Evolutionary conservation across 2,888 invertebrate genomes (phyloP).

Genomic region (Mechanitis messenoides): DNA sequence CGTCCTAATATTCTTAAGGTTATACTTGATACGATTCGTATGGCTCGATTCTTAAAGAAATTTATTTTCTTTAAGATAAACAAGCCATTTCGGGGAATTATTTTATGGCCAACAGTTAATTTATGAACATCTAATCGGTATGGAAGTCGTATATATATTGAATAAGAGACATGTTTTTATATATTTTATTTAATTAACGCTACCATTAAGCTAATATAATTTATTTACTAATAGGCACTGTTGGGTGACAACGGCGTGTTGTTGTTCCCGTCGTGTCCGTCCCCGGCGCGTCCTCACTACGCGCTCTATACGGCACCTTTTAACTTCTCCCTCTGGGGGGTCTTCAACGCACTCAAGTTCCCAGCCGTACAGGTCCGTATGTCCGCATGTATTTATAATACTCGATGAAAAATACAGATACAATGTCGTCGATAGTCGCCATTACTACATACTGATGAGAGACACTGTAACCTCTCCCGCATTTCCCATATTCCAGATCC

Average conservation of each 20-base stretch:
- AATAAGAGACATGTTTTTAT: not conserved
- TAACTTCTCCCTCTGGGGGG: slow-evolving; percentile 86
- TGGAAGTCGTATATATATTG: too few species aligned
- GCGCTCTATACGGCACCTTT: slow-evolving; percentile 66
- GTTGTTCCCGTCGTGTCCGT: slow-evolving; percentile 88
- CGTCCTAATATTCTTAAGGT: not conserved
- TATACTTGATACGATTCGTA: too few species aligned
- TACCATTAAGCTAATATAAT: not conserved
- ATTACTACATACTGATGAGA: too few species aligned
- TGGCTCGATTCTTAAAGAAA: too few species aligned
- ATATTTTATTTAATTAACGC: not conserved
- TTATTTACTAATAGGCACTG: slow-evolving; percentile 64
- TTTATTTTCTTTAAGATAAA: too few species aligned
- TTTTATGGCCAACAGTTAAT: too few species aligned
- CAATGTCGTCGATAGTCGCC: too few species aligned
- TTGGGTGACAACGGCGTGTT: slow-evolving; percentile 88
- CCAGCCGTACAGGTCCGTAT: slow-evolving; percentile 84
- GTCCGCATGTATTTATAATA: not conserved
- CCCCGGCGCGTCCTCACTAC: slow-evolving; percentile 80
- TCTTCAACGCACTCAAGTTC: slow-evolving; percentile 89
- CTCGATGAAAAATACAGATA: not conserved
- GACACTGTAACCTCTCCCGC: not conserved
- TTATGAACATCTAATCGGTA: too few species aligned
- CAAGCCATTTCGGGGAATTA: too few species aligned
- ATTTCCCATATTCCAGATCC: slow-evolving; percentile 69